Base-by-base conservation (phyloP, 2,888 invertebrate species). In the Phyllotreta cruciferae region DNA sequence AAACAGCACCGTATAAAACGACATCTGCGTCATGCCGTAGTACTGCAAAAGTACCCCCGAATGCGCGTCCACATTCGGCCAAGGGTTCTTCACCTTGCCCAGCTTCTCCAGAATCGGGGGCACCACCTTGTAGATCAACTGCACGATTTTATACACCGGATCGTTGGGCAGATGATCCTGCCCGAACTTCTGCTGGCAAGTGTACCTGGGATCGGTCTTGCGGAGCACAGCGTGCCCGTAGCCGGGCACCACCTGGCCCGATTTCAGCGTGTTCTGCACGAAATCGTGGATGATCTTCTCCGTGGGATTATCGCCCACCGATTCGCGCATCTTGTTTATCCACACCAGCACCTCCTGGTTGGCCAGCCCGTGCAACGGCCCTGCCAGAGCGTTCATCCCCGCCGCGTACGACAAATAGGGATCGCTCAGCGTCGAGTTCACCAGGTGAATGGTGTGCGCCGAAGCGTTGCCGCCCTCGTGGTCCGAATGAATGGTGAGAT, bases 31-130 rank as follows among this genome's bases (percentile, higher is more conserved):
- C 85, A 95, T 85, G 56, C 93, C 93, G 80, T 91, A 94, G 86
- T 93, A 90, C 90, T 93, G 93, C 72, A 94, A 84, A 45, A 94
- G 85, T 45, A 93, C 94, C 70, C 96, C 96, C 69, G 95, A 95
- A 84, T 96, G 96, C n/a, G 96, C 95, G 83, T 97, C 96, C 70
- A 97, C 96, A 81, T 97, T 97, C 71, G 96, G 96, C 96, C 96
- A 97, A 63, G 96, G 96, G 87, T 97, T 97, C 87, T 94, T 93
- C 66, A 95, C 95, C 83, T 96, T 96, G 78, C 96, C 96, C 71
- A 93, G 90, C 82, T 94, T 93, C 72, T 91, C 86, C 45, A 97
- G 89, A 76, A 96, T 89, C 67, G 93, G 92, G 0, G 96, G 96
- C 47, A 94, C 94, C 56, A 96, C 87, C 81, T 94, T 93, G 87